Base-by-base conservation (phyloP, 1,140 invertebrate species). In the Hestina assimilis region DNA sequence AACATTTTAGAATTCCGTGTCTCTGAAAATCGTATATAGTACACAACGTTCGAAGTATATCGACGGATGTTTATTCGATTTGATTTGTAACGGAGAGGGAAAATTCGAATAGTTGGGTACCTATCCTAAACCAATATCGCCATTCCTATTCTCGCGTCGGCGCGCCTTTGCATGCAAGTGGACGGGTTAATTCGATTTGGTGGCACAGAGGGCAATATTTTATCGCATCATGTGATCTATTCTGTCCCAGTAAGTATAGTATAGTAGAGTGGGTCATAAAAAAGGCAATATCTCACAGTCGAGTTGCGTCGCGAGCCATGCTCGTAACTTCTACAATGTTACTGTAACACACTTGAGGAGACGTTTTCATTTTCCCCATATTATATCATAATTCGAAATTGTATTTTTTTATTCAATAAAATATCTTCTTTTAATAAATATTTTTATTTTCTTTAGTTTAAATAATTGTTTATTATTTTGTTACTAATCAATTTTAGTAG, bases 161-260 rank as follows among this genome's bases (percentile, higher is more conserved):
- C 61, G 56, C 55, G 73, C 64, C 69, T 87, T 83, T 79, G 79
- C 74, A 87, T 84, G 82, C 81, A 82, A 82, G 82, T 85, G 82
- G 84, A 85, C 79, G 84, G 84, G 81, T 86, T 86, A 87, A 87
- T 83, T 84, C 84, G 73, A 87, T 87, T 87, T 84, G 75, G 67
- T 74, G 64, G 59, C 63, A 79, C 72, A 60, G 71, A 82, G 74
- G 77, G 78, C 75, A 77, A 85, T 86, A 84, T 87, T 86, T 87
- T 84, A 87, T 87, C 76, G 83, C 74, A 87, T 85, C 80, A 83
- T 84, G 81, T 87, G 83, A 87, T 87, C 84, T 86, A 82, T 85
- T 85, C 79, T 85, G 84, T 84, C 79, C 81, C 76, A 81, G 78
- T 71, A 75, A 76, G 74, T 84, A 76, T 84, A 83, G 75, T 83